Base-by-base conservation (phyloP, 2,888 invertebrate species). In the Cataglyphis cursor region DNA sequence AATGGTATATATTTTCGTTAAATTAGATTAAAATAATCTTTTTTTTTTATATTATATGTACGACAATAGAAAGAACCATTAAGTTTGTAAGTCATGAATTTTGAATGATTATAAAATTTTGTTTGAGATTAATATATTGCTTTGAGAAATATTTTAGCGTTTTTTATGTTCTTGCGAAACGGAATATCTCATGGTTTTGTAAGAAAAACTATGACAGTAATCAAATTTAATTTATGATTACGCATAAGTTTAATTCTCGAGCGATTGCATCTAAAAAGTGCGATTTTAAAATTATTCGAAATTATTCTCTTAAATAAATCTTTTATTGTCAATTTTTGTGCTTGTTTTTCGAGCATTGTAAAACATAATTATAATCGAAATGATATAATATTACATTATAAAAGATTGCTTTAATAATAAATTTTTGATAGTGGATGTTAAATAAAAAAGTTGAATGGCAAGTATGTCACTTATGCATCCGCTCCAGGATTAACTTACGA, bases 211-310 rank as follows among this genome's bases (percentile, higher is more conserved):
- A 44, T 24, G 59, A 80, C 24, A 54, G 61, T 28, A 82, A 82
- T 82, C 76, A 76, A 82, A 82, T 21, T 12, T 82, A 76, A 68
- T 68, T 68, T 80, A 78, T 12, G 59, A 68, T 59, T 66, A 68
- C 35, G 59, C 70, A 70, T 24, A 70, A 80, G 18, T 68, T 82
- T 82, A 82, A 51, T 64, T 38, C n/a, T 76, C 28, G 65, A 65
- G 65, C 76, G 54, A 65, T 28, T 28, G 76, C 24, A 38, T 31
- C 18, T 64, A 18, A 54, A 76, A 65, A 65, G 18, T 24, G 24
- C 38, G 41, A 65, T 75, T 64, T 54, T n/a, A 31, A 35, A 62
- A 61, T 12, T 12, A 41, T 41, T 12, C 12, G 3, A 41, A 38
- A 41, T 41, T 41, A 12, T 48, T 62, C 6, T 54, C 18, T 76